Evolutionary conservation across 2,113 vertebrate genomes (phyloP), one percentile per base, ranked within the genome.

Genomic region (Oenanthe melanoleuca): DNA sequence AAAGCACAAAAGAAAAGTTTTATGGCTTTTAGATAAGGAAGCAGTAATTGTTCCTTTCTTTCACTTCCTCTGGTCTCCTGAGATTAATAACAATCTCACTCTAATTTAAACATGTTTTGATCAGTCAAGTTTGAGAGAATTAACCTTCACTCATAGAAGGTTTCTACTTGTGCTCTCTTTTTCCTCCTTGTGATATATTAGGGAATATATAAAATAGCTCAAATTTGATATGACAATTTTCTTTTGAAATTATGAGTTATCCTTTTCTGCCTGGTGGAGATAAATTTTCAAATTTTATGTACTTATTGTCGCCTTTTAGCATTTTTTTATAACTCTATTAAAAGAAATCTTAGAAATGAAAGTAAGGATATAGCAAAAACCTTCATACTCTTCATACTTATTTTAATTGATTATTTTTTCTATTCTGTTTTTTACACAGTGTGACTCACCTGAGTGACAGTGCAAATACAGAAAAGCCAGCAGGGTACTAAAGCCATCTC

Each of bases 101-200:
- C 34, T 93, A 86, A 80, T 70, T 96, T 83, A 77, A 92, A 66
- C 34, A 26, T 40, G 26, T 92, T 95, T 94, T 80, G 45, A 64
- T 70, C 38, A 77, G 33, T 83, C 52, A 86, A 8, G 4, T 74
- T 86, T 64, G 52, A 80, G 52, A 84, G 24, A 44, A 88, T 88
- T 94, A 92, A 74, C 23, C 44, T 90, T 80, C 49, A n/a, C 21
- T 63, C 61, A 31, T 5, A 66, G 50, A 53, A 66, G 3, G 5
- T 78, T 88, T 78, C 42, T 92, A 50, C 20, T 71, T 89, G 22
- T 89, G 69, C 63, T 86, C 13, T 88, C 11, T 52, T 50, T 88
- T 80, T 82, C 14, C 16, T 86, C 14, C 12, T 80, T 86, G 52
- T 88, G 34, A 28, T 92, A 8, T 86, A 37, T 63, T 65, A 80